Base-by-base conservation (phyloP, 1,140 invertebrate species). In the Drosophila ambigua region DNA sequence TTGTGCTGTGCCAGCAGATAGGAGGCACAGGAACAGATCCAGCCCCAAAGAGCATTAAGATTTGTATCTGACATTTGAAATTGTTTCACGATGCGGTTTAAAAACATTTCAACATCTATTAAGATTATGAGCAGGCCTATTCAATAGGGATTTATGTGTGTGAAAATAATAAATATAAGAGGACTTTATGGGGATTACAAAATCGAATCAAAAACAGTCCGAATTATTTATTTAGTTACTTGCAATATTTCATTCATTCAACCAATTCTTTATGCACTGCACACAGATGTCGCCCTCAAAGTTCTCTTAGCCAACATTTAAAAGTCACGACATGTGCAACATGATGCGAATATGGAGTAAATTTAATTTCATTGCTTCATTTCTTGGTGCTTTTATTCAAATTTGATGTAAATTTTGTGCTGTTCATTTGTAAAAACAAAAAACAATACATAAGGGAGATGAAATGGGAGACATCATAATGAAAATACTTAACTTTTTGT, bases 401-500 rank as follows among this genome's bases (percentile, higher is more conserved):
- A 46, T 58, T 72, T 58, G 50, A 53, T 49, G 57, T 4, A 31
- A 52, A 72, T 79, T 53, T 63, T 26, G 5, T 3, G 28, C 24
- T 72, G 62, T 66, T 79, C 41, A 59, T 61, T 51, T 39, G 60
- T 20, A 51, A 79, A 51, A 61, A 71, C 46, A 57, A 72, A 74
- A 79, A 50, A 71, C 20, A 68, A 76, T 9, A 4, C 31, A 69
- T 51, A 67, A 49, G 31, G 9, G 9, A 15, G 44, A 58, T 39
- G 11, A n/a, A 57, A 20, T 20, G 50, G 51, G 41, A 55, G 41
- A 55, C 35, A 39, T 77, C 72, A 77, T 73, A 44, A 84, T 84
- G 64, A 77, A 72, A 77, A 59, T 62, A 59, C 53, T 71, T 43
- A n/a, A 69, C 46, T 77, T 60, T 74, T 43, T 43, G 35, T 44